Evolutionary conservation across 2,888 invertebrate genomes (phyloP), one percentile per base, ranked within the genome.

Genomic region (Rhagium mordax): DNA sequence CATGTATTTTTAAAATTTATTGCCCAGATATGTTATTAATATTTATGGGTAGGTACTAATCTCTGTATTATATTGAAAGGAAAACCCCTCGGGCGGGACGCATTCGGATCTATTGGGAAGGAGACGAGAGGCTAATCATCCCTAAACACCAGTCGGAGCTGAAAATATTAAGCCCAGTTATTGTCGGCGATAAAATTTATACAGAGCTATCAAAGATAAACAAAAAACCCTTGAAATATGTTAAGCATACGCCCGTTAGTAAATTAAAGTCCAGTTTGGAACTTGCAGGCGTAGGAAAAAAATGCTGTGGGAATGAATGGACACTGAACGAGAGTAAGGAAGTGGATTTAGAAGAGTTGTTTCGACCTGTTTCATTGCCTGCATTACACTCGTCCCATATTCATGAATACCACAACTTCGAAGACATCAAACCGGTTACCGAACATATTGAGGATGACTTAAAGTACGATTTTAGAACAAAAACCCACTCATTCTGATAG

Each of bases 381-480:
- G 20, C 65, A 4, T 2, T 51, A 51, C 51, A n/a, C 29, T 48
- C 61, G 49, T 18, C 68, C 59, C 70, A 64, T 64, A 65, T 74
- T 53, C 70, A 70, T 21, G 65, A 64, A 61, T 62, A 70, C 74
- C 72, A 70, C 16, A 68, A 71, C n/a, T 29, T 53, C 59, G 79
- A 80, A 47, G 82, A 85, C 67, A 74, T 85, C 55, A 87, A 86
- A 82, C 87, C 87, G 79, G 86, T 87, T 78, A 84, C 79, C 8
- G 87, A 87, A 77, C 81, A 84, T 69, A 85, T 84, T 71, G 84
- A 86, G 67, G 86, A 81, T 68, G 87, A 87, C 78, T 74, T 86
- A 18, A 85, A 85, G 77, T 87, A 86, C 77, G 87, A 87, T 81
- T 87, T 87, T 79, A 82, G 86, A 76, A 87, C 86, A 59, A 85